Evolutionary conservation across 2,888 invertebrate genomes (phyloP).

Genomic region (Panopea generosa): DNA sequence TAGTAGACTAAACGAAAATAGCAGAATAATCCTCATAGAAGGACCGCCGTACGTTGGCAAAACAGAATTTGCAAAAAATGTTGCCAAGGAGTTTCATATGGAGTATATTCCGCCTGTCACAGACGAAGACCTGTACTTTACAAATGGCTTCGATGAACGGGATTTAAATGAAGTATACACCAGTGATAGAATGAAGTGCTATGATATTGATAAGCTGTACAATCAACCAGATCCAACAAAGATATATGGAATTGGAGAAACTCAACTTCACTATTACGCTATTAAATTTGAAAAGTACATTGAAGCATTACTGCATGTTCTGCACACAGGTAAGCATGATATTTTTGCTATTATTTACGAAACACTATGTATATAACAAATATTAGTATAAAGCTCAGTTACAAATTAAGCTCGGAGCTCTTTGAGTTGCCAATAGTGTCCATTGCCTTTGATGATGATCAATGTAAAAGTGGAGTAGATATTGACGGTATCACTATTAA

Average conservation of each 20-base stretch:
- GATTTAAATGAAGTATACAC: conserved; percentile 89
- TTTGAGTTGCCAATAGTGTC: too few relatives aligned
- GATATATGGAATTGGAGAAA: conserved; percentile 63
- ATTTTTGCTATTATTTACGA: too few relatives aligned
- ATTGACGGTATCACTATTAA: too few relatives aligned
- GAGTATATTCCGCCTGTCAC: conserved; percentile 93
- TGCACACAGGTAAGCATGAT: conserved; percentile 92
- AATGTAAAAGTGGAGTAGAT: too few relatives aligned
- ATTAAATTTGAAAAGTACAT: conserved; percentile 90
- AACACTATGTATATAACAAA: too few relatives aligned
- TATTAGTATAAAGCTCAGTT: too few relatives aligned
- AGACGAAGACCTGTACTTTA: conserved; percentile 91
- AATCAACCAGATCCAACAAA: conserved; percentile 88
- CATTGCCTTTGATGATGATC: too few relatives aligned
- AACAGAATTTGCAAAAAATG: conserved; percentile 91
- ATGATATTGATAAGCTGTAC: conserved; percentile 92
- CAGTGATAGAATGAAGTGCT: conserved; percentile 90
- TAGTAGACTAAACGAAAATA: conserved; percentile 91
- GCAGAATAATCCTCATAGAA: conserved; percentile 94
- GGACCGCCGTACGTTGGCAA: conserved; percentile 95
- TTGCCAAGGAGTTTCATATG: conserved; percentile 91
- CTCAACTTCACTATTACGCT: conserved; percentile 90
- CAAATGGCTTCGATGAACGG: conserved; percentile 92
- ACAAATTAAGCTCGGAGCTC: too few relatives aligned
- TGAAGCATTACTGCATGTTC: conserved; percentile 93